phyloP scores from a whole-genome alignment of 1,140 invertebrate species.

The Homalodisca vitripennis region DNA sequence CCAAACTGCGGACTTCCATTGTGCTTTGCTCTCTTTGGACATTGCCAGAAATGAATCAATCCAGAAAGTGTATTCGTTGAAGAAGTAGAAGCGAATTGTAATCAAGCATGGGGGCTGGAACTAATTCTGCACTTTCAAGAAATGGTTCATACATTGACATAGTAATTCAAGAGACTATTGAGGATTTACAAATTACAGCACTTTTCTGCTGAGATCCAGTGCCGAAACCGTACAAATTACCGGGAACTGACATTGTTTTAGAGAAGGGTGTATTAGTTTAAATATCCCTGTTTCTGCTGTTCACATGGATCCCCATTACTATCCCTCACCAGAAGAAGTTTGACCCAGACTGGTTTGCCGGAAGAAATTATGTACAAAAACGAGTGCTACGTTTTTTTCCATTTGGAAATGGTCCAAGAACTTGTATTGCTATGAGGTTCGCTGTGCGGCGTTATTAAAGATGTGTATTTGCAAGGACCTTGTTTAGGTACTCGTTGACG shows the following conservation, averaged over 20 bases:
- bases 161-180: neutral
- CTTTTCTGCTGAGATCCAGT: slow-evolving; percentile 38
- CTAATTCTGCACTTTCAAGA: neutral
- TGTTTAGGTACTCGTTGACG: too few relatives aligned
- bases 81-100: neutral
- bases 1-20: too few relatives aligned
- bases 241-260: slow-evolving; percentile 55
- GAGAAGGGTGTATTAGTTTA: slow-evolving; percentile 51
- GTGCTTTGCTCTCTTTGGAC: too few relatives aligned
- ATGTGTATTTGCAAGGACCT: too few relatives aligned
- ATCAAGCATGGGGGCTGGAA: neutral
- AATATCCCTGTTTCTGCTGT: slow-evolving; percentile 46
- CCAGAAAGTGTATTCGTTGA: too few relatives aligned
- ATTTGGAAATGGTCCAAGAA: slow-evolving; percentile 42
- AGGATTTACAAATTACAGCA: neutral
- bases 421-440: slow-evolving; percentile 55
- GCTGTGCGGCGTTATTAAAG: too few relatives aligned
- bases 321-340: slow-evolving; percentile 61
- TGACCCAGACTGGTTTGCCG: slow-evolving; percentile 63
- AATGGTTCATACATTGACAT: neutral
- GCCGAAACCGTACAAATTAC: slow-evolving; percentile 53
- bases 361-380: slow-evolving; percentile 46
- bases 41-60: too few relatives aligned
- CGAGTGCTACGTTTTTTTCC: slow-evolving; percentile 54
- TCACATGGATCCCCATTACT: slow-evolving; percentile 55